A percentile compares a stretch with the other conserved stretches of the same genome.
phyloP scores from a whole-genome alignment of 2,113 vertebrate genomes.

The Alaudala cheleensis region DNA sequence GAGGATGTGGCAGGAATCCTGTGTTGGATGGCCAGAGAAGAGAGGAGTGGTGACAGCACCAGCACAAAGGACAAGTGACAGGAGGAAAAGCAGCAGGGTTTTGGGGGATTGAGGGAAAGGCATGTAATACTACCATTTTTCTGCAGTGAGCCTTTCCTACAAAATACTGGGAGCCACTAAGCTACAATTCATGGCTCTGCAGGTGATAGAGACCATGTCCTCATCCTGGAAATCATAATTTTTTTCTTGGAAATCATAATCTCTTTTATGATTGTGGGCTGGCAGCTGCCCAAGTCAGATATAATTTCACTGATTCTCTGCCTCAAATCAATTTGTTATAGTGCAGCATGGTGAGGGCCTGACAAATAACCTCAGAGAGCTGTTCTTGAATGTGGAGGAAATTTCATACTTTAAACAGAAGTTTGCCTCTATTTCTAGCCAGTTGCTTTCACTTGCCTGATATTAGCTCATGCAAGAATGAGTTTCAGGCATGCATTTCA shows the following conservation, averaged over 20 bases:
- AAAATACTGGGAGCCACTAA: neutral
- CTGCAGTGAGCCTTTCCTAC: neutral
- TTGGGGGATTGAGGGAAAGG: neutral
- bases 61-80: neutral
- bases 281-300: neutral
- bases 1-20: neutral
- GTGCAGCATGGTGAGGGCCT: neutral
- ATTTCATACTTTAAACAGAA: constrained; percentile 17
- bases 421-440: neutral
- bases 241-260: neutral
- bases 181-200: neutral
- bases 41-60: neutral
- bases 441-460: constrained; percentile 34
- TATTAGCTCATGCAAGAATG: constrained; percentile 38
- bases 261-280: neutral
- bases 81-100: neutral
- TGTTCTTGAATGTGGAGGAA: neutral
- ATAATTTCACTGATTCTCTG: neutral
- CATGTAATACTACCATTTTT: neutral
- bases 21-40: neutral
- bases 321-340: neutral
- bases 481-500: constrained; percentile 30
- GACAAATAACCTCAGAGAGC: neutral
- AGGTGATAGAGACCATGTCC: neutral
- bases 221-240: neutral